Evolutionary conservation across 2,888 invertebrate species (phyloP).

Genomic region (Branchipolynoe longqiensis): DNA sequence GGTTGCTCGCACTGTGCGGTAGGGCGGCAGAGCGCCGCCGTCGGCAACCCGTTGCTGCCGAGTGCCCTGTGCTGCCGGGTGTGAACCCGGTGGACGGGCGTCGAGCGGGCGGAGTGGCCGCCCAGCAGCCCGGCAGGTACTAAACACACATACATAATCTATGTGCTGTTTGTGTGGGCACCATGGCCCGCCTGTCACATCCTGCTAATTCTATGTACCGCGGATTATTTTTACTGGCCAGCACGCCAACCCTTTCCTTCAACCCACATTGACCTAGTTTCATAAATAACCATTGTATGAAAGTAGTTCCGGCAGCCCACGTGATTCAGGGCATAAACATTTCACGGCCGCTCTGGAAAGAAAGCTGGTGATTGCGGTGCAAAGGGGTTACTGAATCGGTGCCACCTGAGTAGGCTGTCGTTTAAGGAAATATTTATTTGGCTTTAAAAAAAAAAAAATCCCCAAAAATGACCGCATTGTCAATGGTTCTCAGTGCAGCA

Average conservation of each 20-base stretch:
- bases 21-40: neutral
- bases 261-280: conserved; percentile 60
- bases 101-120: no score
- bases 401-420: no score
- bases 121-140: no score
- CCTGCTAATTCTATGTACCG: conserved; percentile 26
- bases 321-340: conserved; percentile 60
- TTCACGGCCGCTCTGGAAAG: neutral
- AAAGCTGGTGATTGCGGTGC: conserved; percentile 2
- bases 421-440: no score
- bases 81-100: no score
- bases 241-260: conserved; percentile 19
- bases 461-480: conserved; percentile 4
- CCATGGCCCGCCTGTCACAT: conserved; percentile 16
- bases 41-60: neutral
- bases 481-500: no score
- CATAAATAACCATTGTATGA: conserved; percentile 57
- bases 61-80: neutral
- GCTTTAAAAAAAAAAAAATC: no score
- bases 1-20: no score
- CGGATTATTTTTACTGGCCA: conserved; percentile 32
- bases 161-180: conserved; percentile 4
- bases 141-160: conserved; percentile 36
- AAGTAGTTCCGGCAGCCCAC: conserved; percentile 61
- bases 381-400: no score